phyloP scores from a whole-genome alignment of 2,888 invertebrate genomes.

The Cryptocheilus praepositus region DNA sequence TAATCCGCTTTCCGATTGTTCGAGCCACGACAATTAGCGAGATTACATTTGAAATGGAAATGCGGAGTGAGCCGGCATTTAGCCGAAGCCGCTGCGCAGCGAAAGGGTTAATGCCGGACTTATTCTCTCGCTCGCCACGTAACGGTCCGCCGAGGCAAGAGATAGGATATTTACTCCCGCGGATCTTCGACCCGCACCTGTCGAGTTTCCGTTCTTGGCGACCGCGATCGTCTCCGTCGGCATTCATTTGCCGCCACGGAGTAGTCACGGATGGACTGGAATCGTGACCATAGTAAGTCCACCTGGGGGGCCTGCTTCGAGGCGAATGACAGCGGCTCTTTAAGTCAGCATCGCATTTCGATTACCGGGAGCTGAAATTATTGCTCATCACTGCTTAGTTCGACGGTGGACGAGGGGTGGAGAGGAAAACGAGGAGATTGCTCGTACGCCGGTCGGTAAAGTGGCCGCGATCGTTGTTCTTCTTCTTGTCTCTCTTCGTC shows the following conservation, averaged over 20 bases:
- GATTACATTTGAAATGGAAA: too few relatives aligned
- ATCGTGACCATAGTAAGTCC: slow-evolving; percentile 14
- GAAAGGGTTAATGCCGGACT: too few relatives aligned
- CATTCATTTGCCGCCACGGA: too few relatives aligned
- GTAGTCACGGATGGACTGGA: too few relatives aligned
- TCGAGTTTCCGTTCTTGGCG: neutral
- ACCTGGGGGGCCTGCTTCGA: slow-evolving; percentile 47
- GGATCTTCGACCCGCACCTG: neutral
- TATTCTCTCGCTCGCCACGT: too few relatives aligned
- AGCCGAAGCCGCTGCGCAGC: too few relatives aligned
- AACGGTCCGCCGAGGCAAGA: too few relatives aligned
- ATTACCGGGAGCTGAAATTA: slow-evolving; percentile 60
- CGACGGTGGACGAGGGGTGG: slow-evolving; percentile 35
- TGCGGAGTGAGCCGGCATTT: too few relatives aligned
- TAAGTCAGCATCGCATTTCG: slow-evolving; percentile 42
- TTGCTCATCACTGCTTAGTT: slow-evolving; percentile 53
- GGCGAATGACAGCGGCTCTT: slow-evolving; percentile 44
- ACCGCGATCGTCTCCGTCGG: too few relatives aligned
- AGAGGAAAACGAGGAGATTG: slow-evolving; percentile 36
- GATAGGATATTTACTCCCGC: too few relatives aligned
- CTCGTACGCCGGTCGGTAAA: slow-evolving; percentile 4
- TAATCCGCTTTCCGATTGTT: too few relatives aligned
- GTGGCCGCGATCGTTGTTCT: slow-evolving; percentile 11
- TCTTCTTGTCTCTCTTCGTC: slow-evolving; percentile 8
- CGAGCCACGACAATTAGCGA: too few relatives aligned